Percentiles rank a stretch among this genome's conserved stretches.
Conservation (phyloP, 2,888 invertebrate species). For the Uropetala carovei region DNA sequence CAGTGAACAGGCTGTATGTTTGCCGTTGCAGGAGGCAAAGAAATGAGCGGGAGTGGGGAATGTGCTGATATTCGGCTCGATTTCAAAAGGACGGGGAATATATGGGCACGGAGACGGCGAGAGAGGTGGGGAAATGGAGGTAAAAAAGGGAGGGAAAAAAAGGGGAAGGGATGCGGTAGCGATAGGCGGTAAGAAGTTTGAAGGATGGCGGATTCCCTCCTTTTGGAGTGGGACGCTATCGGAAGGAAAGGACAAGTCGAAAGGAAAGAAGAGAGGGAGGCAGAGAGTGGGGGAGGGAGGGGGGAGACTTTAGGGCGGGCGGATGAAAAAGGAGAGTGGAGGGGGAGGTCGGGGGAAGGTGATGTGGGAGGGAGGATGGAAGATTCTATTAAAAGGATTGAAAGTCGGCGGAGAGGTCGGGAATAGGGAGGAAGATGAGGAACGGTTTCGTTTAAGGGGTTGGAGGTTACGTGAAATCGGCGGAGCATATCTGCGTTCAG, state of each 20-base stretch:
- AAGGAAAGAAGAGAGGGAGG: background rate
- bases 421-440: background rate
- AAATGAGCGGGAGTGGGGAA: background rate
- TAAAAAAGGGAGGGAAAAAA: background rate
- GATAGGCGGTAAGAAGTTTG: background rate
- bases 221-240: no score
- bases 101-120: background rate
- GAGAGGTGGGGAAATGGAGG: background rate
- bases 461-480: background rate
- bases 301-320: background rate
- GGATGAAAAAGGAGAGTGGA: background rate
- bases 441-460: background rate
- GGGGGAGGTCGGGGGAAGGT: background rate
- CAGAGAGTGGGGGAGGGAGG: background rate
- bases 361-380: background rate
- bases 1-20: background rate
- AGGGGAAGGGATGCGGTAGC: background rate
- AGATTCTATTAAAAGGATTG: conserved; percentile 39
- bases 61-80: background rate
- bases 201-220: no score
- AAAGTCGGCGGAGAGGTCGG: background rate
- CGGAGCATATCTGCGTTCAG: background rate
- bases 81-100: background rate
- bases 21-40: background rate
- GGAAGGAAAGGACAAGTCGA: background rate